Evolutionary conservation across 2,113 vertebrate species (phyloP), one percentile per base, ranked within the genome.

Genomic region (Corythoichthys intestinalis): DNA sequence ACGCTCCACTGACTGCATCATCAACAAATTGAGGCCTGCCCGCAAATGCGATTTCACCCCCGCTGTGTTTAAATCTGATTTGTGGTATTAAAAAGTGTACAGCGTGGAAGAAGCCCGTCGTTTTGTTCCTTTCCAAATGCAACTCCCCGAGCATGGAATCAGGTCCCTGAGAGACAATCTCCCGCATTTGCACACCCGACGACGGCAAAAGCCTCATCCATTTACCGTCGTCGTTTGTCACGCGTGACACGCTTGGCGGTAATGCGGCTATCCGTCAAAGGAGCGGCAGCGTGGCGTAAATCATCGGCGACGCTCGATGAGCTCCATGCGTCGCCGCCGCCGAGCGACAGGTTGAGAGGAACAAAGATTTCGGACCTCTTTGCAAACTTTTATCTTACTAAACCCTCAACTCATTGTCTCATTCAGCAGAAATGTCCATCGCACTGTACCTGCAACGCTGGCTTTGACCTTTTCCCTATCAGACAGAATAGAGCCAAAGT

Each of bases 281-380:
- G 75, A 73, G 44, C 0, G 0, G 60, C 90, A 90, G 90, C 91
- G 88, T 86, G 75, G 89, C 86, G 91, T 94, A 94, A 94, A 94
- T 89, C 90, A 94, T 20, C 4, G 28, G 75, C 60, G 77, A 86
- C 79, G 85, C 84, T 44, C 88, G 88, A 94, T 88, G 91, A 91
- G 89, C 88, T 85, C 83, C 88, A 88, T 89, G 92, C 82, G 79
- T 88, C 87, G 67, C 66, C 14, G 52, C 85, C 82, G 84, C 80
- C 76, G 69, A 86, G 87, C 68, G 75, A 72, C 81, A 57, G 57
- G 20, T 7, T 35, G 70, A 74, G n/a, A 77, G 72, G 72, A 64
- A 65, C 37, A 61, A 61, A 73, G 56, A 78, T 58, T 8, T n/a
- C 87, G 84, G 65, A 85, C 44, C 86, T 86, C 86, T 79, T 79